Conservation (phyloP, 2,888 invertebrate genomes). For the Micoletzkya japonica region DNA sequence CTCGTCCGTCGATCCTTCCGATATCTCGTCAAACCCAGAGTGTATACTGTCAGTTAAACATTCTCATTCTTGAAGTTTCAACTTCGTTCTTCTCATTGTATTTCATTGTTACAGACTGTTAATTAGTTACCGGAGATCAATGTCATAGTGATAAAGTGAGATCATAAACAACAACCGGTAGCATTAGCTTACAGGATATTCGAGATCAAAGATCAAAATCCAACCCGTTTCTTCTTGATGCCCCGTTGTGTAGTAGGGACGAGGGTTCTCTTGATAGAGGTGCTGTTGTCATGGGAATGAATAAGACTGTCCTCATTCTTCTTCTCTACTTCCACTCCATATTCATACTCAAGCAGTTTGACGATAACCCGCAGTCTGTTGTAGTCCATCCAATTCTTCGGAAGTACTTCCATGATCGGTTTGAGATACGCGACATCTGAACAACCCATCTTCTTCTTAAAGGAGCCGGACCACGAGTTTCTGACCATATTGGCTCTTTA, state of each 20-base stretch:
- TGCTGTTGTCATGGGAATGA: too few relatives aligned
- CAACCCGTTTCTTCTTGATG: conserved; percentile 21
- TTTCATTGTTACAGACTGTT: conserved; percentile 2
- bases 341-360: conserved; percentile 46
- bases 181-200: neutral
- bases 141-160: neutral
- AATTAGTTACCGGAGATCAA: conserved; percentile 13
- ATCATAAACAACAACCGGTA: neutral
- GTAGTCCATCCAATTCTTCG: conserved; percentile 37
- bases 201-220: neutral
- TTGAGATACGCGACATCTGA: conserved; percentile 48
- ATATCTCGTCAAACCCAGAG: conserved; percentile 55
- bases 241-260: neutral
- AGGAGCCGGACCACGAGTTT: too few relatives aligned
- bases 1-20: conserved; percentile 53
- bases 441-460: too few relatives aligned
- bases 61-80: neutral
- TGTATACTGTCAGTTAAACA: conserved; percentile 45
- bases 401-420: conserved; percentile 49
- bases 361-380: conserved; percentile 40
- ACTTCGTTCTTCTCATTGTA: conserved; percentile 6
- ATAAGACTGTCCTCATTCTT: conserved; percentile 10
- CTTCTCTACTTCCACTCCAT: conserved; percentile 34
- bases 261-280: too few relatives aligned
- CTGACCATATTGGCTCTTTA: too few relatives aligned